Conservation (phyloP, 2,113 vertebrate genomes). For the Mus pahari region DNA sequence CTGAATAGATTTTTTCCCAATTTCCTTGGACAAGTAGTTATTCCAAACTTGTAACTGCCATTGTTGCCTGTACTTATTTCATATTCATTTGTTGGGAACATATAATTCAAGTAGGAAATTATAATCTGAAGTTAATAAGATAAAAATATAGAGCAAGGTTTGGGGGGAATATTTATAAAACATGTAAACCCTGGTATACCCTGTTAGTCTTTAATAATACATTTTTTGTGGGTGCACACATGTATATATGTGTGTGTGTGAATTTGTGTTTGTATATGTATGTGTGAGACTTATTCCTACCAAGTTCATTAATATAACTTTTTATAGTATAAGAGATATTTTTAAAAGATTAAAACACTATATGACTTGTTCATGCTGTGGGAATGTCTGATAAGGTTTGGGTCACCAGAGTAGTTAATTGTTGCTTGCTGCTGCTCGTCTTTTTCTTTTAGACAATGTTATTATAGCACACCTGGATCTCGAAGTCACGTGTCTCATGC, state of each 20-base stretch:
- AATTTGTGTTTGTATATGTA: not conserved
- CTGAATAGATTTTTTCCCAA: not conserved
- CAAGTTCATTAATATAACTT: not conserved
- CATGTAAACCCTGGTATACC: not conserved
- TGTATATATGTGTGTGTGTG: not conserved
- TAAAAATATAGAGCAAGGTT: conserved; percentile 1
- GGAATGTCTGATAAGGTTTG: not conserved
- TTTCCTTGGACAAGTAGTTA: conserved; percentile 18
- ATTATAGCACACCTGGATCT: not conserved
- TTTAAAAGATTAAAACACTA: not conserved
- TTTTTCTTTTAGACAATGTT: not conserved
- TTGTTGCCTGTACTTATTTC: not conserved
- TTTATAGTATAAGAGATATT: not conserved
- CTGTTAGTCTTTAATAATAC: not conserved
- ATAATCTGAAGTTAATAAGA: conserved; percentile 28
- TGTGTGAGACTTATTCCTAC: not conserved
- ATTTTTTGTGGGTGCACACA: not conserved
- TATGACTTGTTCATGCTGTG: conserved; percentile 32
- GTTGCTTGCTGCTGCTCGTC: not conserved
- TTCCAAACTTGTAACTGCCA: not conserved
- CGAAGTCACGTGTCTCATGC: not conserved
- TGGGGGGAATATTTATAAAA: conserved; percentile 31
- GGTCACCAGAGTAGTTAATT: conserved; percentile 9
- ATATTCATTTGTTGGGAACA: conserved; percentile 33
- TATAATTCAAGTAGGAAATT: conserved; percentile 20